Evolutionary conservation across 2,888 invertebrate genomes (phyloP), one percentile per base, ranked within the genome.

Genomic region (Phragmatobia fuliginosa): DNA sequence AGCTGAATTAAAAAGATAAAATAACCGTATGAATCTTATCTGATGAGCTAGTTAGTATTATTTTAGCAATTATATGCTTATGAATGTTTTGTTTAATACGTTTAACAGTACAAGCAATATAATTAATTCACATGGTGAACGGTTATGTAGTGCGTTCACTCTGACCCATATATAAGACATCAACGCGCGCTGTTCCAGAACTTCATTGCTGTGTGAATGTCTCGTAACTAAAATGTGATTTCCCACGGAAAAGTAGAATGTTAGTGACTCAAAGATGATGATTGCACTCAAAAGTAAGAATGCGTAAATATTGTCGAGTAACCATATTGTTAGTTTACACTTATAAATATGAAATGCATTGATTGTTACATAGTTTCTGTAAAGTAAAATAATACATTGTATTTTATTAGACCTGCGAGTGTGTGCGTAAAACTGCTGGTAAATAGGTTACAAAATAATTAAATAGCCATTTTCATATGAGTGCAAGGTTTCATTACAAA

Each of bases 101-200:
- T 70, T 70, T 72, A 73, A 71, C 64, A 71, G 73, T 74, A 68
- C 61, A 64, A 58, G 49, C 21, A 18, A 18, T n/a, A 62, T 65
- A 68, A 65, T 62, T 45, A 66, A 41, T 67, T 66, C 31, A 32
- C 36, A 60, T 58, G 61, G 61, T 52, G 41, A 33, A 72, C 70
- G 58, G 59, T 66, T 67, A 61, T 70, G 70, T 68, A 68, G 61
- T 31, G 70, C 66, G 63, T 73, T 67, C 67, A 49, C 49, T 68
- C 59, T 84, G 87, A 81, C 85, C 87, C 85, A 90, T 92, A 90
- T 88, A 85, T 87, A 87, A 93, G 92, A 93, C 92, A 89, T 93
- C 91, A 93, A 93, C 93, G 93, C 91, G 93, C 88, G 80, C 84
- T 61, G 65, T 60, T 62, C 68, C 71, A 8, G 68, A 62, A 62